A percentile compares a stretch with the other conserved stretches of the same genome.
phyloP scores from a whole-genome alignment of 2,797 vertebrate genomes.

The Coccyzus lansbergi region DNA sequence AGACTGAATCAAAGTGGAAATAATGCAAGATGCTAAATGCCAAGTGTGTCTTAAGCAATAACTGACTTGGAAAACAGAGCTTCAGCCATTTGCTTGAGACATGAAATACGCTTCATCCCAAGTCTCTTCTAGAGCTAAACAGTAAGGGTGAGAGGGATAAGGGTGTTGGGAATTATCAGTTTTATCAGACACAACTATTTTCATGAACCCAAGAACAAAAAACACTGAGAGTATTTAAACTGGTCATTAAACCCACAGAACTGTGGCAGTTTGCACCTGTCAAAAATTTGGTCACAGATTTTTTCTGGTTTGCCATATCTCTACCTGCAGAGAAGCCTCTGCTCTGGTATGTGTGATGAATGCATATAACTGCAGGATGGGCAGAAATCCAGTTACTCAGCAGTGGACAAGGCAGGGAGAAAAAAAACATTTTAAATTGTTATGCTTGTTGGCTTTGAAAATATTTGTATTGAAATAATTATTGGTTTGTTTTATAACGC shows the following conservation, averaged over 20 bases:
- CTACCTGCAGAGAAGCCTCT: slow-evolving; percentile 15
- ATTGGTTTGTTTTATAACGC: slow-evolving; percentile 13
- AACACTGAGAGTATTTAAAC: background rate
- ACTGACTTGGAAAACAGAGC: background rate
- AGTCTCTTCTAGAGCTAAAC: background rate
- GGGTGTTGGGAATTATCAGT: background rate
- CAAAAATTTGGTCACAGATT: background rate
- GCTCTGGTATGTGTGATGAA: background rate
- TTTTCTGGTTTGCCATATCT: background rate
- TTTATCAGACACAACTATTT: background rate
- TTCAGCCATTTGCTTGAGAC: background rate
- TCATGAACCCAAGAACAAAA: background rate
- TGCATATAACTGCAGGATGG: background rate
- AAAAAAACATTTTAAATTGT: background rate
- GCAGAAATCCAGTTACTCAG: slow-evolving; percentile 3
- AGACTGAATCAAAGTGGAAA: background rate
- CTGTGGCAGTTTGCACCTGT: background rate
- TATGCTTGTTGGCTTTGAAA: slow-evolving; percentile 6
- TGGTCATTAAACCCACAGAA: background rate
- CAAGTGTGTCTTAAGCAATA: background rate
- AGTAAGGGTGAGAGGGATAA: background rate
- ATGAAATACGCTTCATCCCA: background rate
- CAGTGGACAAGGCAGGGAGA: background rate
- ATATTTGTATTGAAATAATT: slow-evolving; percentile 53
- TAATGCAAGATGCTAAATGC: background rate